Base-by-base conservation (phyloP, 2,888 invertebrate genomes). In the Caenorhabditis sp. region DNA sequence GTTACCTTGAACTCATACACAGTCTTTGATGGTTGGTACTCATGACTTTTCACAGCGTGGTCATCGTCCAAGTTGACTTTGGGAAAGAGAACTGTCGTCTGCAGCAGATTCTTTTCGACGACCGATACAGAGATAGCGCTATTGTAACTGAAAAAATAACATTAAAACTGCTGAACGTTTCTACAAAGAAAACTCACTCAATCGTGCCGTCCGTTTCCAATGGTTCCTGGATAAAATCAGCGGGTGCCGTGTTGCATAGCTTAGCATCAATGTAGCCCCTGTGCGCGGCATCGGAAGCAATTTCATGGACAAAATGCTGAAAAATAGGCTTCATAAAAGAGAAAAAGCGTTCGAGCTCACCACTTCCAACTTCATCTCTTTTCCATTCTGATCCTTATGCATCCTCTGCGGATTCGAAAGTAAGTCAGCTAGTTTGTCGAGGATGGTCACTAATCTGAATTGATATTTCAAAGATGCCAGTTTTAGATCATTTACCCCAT, bases 241-340 rank as follows among this genome's bases (percentile, higher is more conserved):
- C 18, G 0, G 74, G 67, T 1, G n/a, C 28, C 1, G 28, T 28
- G 22, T 55, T 55, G 55, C 55, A 28, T 1, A 55, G 13, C n/a
- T 70, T 68, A 2, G 50, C 58, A 15, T 80, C 56, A 1, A 26
- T 5, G 28, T 24, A 80, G 65, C 80, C 80, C 44, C 44, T 62
- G 69, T 80, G 80, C 6, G 4, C n/a, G 18, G 28, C 13, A 11
- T 50, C 74, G 0, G 80, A 70, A 6, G 28, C 65, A 9, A 80
- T 13, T 47, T 69, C 65, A 18, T 69, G 58, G 11, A 76, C 35
- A 22, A 69, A 80, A 15, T 26, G 53, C 62, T 56, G 26, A 18
- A 71, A 62, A 28, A 53, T 20, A 62, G n/a, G 18, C 1, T 3
- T 24, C 18, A 15, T n/a, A 26, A 1, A 11, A 28, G 40, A n/a